A percentile compares a stretch with the other conserved stretches of the same genome.
Conservation (phyloP, 2,113 vertebrate genomes). For the Pandion haliaetus region DNA sequence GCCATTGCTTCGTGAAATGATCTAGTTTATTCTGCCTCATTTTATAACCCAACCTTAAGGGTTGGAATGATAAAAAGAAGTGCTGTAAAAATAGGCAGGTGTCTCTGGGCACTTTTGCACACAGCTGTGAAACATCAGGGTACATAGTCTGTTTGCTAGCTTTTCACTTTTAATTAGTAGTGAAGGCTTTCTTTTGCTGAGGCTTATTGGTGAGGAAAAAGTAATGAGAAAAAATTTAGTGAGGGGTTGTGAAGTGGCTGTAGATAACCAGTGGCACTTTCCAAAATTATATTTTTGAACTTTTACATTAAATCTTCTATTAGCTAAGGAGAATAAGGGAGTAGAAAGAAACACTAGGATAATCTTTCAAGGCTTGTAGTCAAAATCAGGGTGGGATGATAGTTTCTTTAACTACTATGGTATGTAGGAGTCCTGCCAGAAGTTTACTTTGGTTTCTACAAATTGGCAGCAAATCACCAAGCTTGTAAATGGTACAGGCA, state of each 20-base stretch:
- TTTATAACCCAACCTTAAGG: not conserved
- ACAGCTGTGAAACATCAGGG: not conserved
- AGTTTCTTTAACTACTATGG: conserved; percentile 52
- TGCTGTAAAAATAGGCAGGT: conserved; percentile 13
- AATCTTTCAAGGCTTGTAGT: not conserved
- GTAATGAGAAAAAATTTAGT: not conserved
- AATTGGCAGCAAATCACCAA: not conserved
- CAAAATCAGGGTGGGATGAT: conserved; percentile 14
- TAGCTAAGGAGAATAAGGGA: not conserved
- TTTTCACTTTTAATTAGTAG: conserved; percentile 14
- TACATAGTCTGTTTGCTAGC: not conserved
- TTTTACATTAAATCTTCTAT: not conserved
- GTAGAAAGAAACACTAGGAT: not conserved
- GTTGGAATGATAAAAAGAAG: not conserved
- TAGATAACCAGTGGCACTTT: not conserved
- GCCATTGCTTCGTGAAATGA: not conserved
- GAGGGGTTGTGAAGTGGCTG: not conserved
- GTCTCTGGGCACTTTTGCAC: not conserved
- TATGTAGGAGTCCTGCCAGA: conserved; percentile 24
- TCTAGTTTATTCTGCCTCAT: not conserved
- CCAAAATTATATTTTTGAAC: not conserved
- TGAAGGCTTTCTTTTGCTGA: not conserved
- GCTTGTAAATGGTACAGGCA: conserved; percentile 31
- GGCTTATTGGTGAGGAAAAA: not conserved
- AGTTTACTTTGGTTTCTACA: conserved; percentile 41